A percentile compares a stretch with the other conserved stretches of the same genome.
Conservation (phyloP, 2,113 vertebrate species). For the Larimichthys crocea region DNA sequence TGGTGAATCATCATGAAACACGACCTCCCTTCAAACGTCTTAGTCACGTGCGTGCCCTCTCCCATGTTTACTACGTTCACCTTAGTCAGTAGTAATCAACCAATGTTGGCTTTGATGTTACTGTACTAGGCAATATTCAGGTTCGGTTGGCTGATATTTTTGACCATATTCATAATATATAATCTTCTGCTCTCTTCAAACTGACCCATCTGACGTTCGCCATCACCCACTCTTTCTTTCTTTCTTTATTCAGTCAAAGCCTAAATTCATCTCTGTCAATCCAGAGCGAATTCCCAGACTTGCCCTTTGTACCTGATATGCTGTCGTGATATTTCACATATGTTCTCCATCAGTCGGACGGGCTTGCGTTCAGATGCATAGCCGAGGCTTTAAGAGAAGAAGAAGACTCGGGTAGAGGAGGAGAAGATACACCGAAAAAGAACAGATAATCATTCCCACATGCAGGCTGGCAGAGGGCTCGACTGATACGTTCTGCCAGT, state of each 20-base stretch:
- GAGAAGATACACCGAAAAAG: not conserved
- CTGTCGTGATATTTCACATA: constrained; percentile 45
- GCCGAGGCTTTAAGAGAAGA: not conserved
- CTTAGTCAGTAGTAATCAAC: not conserved
- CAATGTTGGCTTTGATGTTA: not conserved
- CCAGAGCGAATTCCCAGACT: not conserved
- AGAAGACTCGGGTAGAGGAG: constrained; percentile 5
- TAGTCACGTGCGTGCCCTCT: not conserved
- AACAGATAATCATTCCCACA: constrained; percentile 37
- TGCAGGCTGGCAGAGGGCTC: constrained; percentile 11
- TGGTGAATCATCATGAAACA: not conserved
- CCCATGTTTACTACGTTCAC: not conserved
- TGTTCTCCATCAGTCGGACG: constrained; percentile 17
- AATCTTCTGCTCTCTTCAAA: not conserved
- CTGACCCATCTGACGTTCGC: not conserved
- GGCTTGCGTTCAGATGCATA: not conserved
- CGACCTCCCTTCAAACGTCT: not conserved
- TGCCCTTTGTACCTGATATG: not conserved
- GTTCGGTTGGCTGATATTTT: not conserved
- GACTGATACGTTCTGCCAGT: constrained; percentile 22
- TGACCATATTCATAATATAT: too few species aligned
- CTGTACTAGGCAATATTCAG: not conserved
- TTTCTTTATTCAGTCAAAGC: not conserved
- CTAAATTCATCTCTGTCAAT: not conserved
- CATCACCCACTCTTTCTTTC: not conserved